phyloP scores from a whole-genome alignment of 2,797 vertebrate species.

The Aeoliscus strigatus region DNA sequence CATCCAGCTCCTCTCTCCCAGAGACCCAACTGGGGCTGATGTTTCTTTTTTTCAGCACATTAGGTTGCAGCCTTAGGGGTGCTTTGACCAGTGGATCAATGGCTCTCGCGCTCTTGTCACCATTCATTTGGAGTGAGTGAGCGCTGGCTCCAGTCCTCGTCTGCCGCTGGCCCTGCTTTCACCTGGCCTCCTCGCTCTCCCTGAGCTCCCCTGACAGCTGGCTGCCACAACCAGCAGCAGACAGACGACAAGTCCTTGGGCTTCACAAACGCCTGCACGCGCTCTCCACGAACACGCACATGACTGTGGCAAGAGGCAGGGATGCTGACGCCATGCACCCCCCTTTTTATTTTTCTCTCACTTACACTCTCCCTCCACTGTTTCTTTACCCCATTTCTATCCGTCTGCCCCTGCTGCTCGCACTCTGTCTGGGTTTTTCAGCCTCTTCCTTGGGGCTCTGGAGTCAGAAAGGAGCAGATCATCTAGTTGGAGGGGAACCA shows the following conservation, averaged over 20 bases:
- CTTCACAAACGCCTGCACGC: slow-evolving; percentile 51
- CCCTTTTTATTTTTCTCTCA: slow-evolving; percentile 29
- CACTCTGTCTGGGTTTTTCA: slow-evolving; percentile 48
- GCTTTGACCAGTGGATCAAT: slow-evolving; percentile 77
- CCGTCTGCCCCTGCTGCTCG: slow-evolving; percentile 47
- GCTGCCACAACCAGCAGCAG: slow-evolving; percentile 71
- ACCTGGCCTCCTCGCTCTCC: slow-evolving; percentile 68
- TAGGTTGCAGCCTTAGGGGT: slow-evolving; percentile 73
- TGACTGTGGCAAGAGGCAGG: slow-evolving; percentile 30
- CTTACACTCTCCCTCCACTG: slow-evolving; percentile 26
- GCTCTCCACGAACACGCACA: slow-evolving; percentile 42
- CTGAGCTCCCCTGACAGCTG: slow-evolving; percentile 73
- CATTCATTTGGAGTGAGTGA: slow-evolving; percentile 74
- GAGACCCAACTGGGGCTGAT: slow-evolving; percentile 63
- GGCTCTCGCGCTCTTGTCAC: slow-evolving; percentile 76
- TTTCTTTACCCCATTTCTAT: slow-evolving; percentile 42
- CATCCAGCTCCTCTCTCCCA: slow-evolving; percentile 53
- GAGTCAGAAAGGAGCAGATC: slow-evolving; percentile 54
- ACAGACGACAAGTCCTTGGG: slow-evolving; percentile 72
- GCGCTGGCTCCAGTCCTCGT: slow-evolving; percentile 68
- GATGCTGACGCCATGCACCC: slow-evolving; percentile 47
- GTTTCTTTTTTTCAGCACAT: slow-evolving; percentile 76
- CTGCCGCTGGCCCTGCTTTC: slow-evolving; percentile 71
- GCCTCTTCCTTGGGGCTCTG: slow-evolving; percentile 52
- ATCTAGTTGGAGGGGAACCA: slow-evolving; percentile 64